Evolutionary conservation across 2,797 vertebrate species (phyloP), one percentile per base, ranked within the genome.

Genomic region (Florisuga fusca): DNA sequence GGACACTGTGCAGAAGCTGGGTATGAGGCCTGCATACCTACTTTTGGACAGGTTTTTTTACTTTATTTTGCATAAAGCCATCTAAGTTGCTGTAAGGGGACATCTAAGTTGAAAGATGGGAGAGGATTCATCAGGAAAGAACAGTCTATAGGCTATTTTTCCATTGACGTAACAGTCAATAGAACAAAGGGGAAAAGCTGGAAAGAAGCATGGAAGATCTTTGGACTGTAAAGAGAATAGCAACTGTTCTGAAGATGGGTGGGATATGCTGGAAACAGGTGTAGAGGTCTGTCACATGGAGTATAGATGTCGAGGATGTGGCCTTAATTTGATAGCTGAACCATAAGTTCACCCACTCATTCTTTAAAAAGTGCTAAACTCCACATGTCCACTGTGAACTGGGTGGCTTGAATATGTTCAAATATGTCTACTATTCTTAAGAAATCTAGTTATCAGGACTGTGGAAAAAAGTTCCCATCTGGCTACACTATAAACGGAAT

Each of bases 21-120:
- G 18, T 62, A 43, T 1, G 4, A 59, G 91, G 10, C 59, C n/a
- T 83, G 33, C 0, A 0, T 9, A 20, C 14, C 12, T 7, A 6
- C 25, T 66, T 54, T 51, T 34, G 55, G n/a, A n/a, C n/a, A n/a
- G n/a, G n/a, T n/a, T 62, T 58, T 23, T 86, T 72, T 75, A 48
- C 23, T n/a, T 80, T 46, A 50, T 58, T 93, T 77, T 54, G 33
- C 4, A 3, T 71, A 51, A 73, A 85, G 15, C 31, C 8, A 19
- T 50, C 43, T 74, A 33, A 71, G 11, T 45, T 85, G 22, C 50
- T 85, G 15, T 53, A 19, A 66, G 59, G 17, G 21, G 9, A 36
- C 16, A 22, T 38, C 36, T 36, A 6, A 12, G 38, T 13, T 14
- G 38, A 12, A 41, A 41, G 38, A 41, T 14, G 15, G 27, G 25